These are phyloP conservation scores for Tribolium castaneum DNA, from an alignment of 1,140 invertebrate genomes.

Conservation along the genomic window DNA sequence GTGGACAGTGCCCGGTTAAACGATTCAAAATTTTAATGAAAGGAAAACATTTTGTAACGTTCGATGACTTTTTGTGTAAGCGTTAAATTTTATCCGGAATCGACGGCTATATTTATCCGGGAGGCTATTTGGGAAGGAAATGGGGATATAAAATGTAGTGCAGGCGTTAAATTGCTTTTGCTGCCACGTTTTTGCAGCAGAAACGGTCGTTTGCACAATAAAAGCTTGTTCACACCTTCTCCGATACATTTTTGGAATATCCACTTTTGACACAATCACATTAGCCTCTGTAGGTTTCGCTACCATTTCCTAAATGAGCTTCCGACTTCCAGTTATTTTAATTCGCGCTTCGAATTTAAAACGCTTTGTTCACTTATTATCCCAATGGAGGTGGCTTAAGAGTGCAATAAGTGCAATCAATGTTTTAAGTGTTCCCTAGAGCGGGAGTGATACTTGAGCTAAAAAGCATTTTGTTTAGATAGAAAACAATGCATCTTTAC, in stretches of 20 bases:
- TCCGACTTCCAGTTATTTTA: neutral
- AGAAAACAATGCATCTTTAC: neutral
- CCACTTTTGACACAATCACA: neutral
- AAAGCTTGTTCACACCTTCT: neutral
- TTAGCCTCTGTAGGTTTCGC: neutral
- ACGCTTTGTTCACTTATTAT: neutral
- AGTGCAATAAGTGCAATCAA: neutral
- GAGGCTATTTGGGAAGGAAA: conserved; percentile 14
- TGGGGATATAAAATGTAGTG: conserved; percentile 11
- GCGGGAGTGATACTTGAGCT: neutral
- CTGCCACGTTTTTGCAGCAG: neutral
- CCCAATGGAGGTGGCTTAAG: neutral
- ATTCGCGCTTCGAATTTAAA: neutral
- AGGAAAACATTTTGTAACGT: neutral
- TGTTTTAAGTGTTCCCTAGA: neutral
- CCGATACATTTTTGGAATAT: neutral
- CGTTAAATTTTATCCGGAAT: neutral
- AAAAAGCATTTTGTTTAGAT: neutral
- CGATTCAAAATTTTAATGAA: neutral
- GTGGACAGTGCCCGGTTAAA: neutral
- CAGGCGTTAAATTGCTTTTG: conserved; percentile 22
- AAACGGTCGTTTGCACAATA: neutral
- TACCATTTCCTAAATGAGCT: neutral
- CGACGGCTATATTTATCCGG: conserved; percentile 3
- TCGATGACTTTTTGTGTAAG: neutral